A percentile compares a stretch with the other conserved stretches of the same genome.
phyloP scores from a whole-genome alignment of 1,140 invertebrate genomes.

The Periplaneta americana region DNA sequence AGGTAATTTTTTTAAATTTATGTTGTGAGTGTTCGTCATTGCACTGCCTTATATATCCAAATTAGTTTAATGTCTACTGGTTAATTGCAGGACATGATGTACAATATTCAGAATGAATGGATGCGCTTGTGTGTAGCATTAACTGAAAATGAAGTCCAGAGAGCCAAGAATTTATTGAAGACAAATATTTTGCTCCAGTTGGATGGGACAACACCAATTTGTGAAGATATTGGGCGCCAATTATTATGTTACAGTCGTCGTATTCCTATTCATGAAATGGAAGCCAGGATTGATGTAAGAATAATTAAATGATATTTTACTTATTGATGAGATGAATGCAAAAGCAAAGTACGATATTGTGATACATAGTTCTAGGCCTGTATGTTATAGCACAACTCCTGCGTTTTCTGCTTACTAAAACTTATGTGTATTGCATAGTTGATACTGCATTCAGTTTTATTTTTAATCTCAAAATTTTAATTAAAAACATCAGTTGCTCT shows the following conservation, averaged over 20 bases:
- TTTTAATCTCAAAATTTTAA: no score
- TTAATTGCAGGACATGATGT: constrained; percentile 36
- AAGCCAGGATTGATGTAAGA: constrained; percentile 81
- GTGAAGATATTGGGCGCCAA: constrained; percentile 98
- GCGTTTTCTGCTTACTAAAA: no score
- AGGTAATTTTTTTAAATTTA: background rate
- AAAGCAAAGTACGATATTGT: no score
- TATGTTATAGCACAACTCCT: no score
- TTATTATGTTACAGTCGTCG: constrained; percentile 94
- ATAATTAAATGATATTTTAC: background rate
- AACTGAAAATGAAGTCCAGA: constrained; percentile 86
- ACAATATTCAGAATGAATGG: constrained; percentile 84
- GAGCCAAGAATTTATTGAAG: constrained; percentile 94
- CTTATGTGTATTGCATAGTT: no score
- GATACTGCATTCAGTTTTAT: no score
- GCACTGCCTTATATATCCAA: background rate
- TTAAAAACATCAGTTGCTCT: no score
- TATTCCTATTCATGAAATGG: constrained; percentile 91
- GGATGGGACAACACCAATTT: constrained; percentile 97
- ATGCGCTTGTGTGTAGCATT: constrained; percentile 84
- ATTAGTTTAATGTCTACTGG: background rate
- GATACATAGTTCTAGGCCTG: no score
- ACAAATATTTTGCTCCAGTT: constrained; percentile 96
- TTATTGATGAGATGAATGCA: no score
- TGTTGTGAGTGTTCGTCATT: background rate